Evolutionary conservation across 2,888 invertebrate genomes (phyloP).

Genomic region (Drosophila diplacantha): DNA sequence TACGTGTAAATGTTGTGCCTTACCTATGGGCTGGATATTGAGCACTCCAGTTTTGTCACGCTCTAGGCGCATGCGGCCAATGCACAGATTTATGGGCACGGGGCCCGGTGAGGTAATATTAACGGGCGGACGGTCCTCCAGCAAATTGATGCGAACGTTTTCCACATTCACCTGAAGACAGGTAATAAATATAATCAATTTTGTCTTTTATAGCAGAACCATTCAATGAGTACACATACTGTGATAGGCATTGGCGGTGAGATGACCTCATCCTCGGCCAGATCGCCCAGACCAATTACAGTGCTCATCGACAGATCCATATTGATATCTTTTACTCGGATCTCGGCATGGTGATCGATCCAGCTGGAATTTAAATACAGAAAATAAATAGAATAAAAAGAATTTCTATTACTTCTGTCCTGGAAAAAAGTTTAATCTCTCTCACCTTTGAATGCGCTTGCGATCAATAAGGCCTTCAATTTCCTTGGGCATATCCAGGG

Average conservation of each 20-base stretch:
- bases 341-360: conserved; percentile 80
- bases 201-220: neutral
- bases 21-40: conserved; percentile 82
- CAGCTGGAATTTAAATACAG: conserved; percentile 58
- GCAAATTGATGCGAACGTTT: conserved; percentile 85
- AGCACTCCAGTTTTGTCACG: conserved; percentile 87
- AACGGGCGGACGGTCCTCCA: conserved; percentile 90
- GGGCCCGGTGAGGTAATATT: conserved; percentile 90
- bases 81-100: conserved; percentile 86
- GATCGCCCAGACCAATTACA: conserved; percentile 87
- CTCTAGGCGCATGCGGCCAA: conserved; percentile 84
- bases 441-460: conserved; percentile 75
- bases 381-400: neutral
- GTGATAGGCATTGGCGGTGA: conserved; percentile 87
- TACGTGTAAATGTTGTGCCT: neutral
- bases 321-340: conserved; percentile 82
- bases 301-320: conserved; percentile 89
- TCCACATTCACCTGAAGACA: conserved; percentile 82
- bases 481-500: conserved; percentile 77
- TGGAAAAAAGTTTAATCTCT: neutral
- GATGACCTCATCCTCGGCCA: conserved; percentile 92
- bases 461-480: conserved; percentile 70
- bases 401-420: no score
- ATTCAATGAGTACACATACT: conserved; percentile 78
- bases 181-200: neutral